Evolutionary conservation across 92 coral and sea anemone genomes (phyloP).

Genomic region (Porites divaricata): DNA sequence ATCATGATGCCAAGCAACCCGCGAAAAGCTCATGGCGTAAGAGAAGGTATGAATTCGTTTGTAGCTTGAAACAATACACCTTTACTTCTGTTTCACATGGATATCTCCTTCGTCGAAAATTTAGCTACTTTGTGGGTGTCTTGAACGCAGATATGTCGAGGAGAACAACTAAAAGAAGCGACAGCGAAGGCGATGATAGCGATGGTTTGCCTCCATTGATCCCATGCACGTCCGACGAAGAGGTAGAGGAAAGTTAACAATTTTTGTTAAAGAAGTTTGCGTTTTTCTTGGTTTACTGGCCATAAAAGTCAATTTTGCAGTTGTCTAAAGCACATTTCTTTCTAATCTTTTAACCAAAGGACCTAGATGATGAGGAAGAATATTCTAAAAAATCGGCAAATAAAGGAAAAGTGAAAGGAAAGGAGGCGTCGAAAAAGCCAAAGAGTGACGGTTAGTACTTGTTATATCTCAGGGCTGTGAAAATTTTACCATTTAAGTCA

Average conservation of each 20-base stretch:
- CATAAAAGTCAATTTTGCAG: too few species aligned
- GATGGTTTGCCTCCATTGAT: constrained; percentile 7
- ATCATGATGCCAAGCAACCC: constrained; percentile 37
- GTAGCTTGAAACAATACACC: not conserved
- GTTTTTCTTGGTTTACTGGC: not conserved
- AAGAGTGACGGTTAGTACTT: constrained; percentile 26
- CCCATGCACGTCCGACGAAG: constrained; percentile 29
- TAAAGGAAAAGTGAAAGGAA: constrained; percentile 9
- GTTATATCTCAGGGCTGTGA: not conserved
- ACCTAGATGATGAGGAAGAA: constrained; percentile 8
- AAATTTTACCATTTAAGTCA: not conserved
- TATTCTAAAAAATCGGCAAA: constrained; percentile 2
- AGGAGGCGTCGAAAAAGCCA: not conserved
- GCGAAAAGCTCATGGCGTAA: not conserved
- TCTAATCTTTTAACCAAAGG: constrained; percentile 11
- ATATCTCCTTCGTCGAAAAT: not conserved
- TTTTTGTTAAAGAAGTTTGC: not conserved
- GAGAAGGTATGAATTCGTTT: constrained; percentile 22
- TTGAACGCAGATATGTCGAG: constrained; percentile 1
- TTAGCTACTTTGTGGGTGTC: not conserved
- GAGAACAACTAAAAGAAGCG: not conserved
- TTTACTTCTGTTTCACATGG: too few species aligned
- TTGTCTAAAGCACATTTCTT: not conserved
- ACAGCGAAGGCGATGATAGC: constrained; percentile 18
- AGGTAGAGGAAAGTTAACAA: not conserved